Evolutionary conservation across 1,140 invertebrate genomes (phyloP).

Genomic region (Pissodes strobi): DNA sequence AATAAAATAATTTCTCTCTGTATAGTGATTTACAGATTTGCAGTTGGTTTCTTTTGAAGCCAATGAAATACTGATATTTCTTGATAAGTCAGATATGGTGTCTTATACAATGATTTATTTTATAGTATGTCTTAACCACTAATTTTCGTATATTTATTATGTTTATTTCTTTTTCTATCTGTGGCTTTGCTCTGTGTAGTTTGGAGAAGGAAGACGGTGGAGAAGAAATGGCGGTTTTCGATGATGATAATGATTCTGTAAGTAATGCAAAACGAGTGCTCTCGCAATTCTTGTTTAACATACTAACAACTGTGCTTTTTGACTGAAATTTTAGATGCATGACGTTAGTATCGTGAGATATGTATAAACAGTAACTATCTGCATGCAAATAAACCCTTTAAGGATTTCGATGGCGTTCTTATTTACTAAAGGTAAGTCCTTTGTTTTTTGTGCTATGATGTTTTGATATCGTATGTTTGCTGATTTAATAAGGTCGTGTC

Average conservation of each 20-base stretch:
- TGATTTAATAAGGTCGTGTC: no score
- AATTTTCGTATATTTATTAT: no score
- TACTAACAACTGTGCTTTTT: background rate
- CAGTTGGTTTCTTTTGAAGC: no score
- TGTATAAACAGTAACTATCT: background rate
- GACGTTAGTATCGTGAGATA: conserved; percentile 10
- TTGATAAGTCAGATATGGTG: no score
- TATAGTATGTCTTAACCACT: no score
- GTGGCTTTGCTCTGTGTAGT: conserved; percentile 38
- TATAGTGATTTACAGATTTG: no score
- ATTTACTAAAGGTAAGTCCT: no score
- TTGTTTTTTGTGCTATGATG: no score
- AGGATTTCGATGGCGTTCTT: background rate
- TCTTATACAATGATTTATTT: no score
- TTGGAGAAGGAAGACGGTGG: conserved; percentile 55
- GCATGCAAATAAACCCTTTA: background rate
- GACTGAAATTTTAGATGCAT: conserved; percentile 17
- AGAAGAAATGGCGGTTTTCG: conserved; percentile 54
- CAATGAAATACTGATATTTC: no score
- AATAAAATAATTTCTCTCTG: no score
- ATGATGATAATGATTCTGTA: conserved; percentile 54
- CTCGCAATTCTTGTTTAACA: background rate
- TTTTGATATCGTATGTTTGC: no score
- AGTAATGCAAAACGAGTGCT: conserved; percentile 34
- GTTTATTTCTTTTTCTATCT: conserved; percentile 10